Conservation (phyloP, 2,888 invertebrate genomes). For the Rutpela maculata region DNA sequence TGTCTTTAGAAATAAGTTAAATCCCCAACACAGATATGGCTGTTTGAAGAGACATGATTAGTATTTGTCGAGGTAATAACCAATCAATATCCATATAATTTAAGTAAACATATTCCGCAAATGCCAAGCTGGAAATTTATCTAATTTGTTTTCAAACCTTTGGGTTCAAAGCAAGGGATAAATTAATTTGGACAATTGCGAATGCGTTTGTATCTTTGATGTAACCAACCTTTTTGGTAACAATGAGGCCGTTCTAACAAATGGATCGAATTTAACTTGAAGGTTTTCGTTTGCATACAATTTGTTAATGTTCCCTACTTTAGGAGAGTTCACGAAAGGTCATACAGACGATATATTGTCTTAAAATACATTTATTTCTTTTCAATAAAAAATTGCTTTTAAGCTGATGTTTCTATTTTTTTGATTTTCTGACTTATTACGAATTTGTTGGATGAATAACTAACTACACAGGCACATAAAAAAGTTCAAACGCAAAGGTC, state of each 20-base stretch:
- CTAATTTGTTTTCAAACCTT: conserved; percentile 40
- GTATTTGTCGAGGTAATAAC: conserved; percentile 27
- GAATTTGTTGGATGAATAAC: too few relatives aligned
- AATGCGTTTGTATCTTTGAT: conserved; percentile 42
- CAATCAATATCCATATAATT: conserved; percentile 29
- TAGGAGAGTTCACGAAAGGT: background rate
- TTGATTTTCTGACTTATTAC: too few relatives aligned
- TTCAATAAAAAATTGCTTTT: too few relatives aligned
- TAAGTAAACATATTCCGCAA: conserved; percentile 32
- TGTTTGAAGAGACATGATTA: conserved; percentile 15
- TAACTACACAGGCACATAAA: too few relatives aligned
- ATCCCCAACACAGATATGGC: background rate
- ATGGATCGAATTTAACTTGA: conserved; percentile 36
- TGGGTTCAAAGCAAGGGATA: conserved; percentile 37
- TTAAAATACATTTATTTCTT: background rate
- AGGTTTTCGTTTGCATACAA: conserved; percentile 36
- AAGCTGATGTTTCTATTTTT: too few relatives aligned
- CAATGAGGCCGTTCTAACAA: conserved; percentile 30
- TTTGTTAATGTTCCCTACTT: conserved; percentile 34
- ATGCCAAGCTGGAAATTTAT: conserved; percentile 24
- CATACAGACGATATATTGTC: conserved; percentile 16
- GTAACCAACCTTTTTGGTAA: conserved; percentile 38
- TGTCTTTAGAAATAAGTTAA: conserved; percentile 3
- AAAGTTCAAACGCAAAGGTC: too few relatives aligned
- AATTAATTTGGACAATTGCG: conserved; percentile 36